Evolutionary conservation across 2,888 invertebrate species (phyloP), one percentile per base, ranked within the genome.

Genomic region (Nebria brevicollis): DNA sequence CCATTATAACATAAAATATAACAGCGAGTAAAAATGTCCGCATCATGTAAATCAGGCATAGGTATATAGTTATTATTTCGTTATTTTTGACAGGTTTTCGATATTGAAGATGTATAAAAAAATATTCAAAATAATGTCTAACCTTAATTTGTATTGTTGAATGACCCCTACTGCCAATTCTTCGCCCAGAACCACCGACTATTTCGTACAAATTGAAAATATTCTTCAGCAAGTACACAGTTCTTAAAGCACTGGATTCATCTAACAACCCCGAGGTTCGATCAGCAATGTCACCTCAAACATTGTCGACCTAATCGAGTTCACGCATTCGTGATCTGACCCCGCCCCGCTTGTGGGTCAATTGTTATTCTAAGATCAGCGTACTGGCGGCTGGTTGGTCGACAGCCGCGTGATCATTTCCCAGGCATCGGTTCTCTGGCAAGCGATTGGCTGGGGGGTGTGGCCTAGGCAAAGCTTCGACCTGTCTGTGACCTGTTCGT

Each of bases 401-500:
- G 70, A 74, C 77, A 77, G 10, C 64, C 73, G 42, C 79, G 82
- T 83, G 82, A 82, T 65, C 42, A 66, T 11, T 64, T 54, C 54
- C n/a, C 74, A 54, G 15, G 20, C 65, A 20, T 6, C 76, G 72
- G 26, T 42, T 34, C 66, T 26, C 34, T 26, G 6, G 8, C 72
- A 6, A 13, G 8, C n/a, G 11, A 81, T 81, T 81, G 81, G 81
- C 13, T 25, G 15, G 6, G 13, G 34, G 81, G 81, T 72, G 81
- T 41, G 26, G 77, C 34, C 65, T n/a, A 65, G 26, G 4, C 20
- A 66, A 75, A 77, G 81, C 73, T 73, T 81, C 77, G 77, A 77
- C 81, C 77, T 77, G 72, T 75, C 75, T 65, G 66, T 81, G 81
- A 81, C 73, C 81, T 81, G 81, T 81, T 77, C 77, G 73, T 81